Evolutionary conservation across 2,888 invertebrate genomes (phyloP), one percentile per base, ranked within the genome.

Genomic region (Drosophila putrida): DNA sequence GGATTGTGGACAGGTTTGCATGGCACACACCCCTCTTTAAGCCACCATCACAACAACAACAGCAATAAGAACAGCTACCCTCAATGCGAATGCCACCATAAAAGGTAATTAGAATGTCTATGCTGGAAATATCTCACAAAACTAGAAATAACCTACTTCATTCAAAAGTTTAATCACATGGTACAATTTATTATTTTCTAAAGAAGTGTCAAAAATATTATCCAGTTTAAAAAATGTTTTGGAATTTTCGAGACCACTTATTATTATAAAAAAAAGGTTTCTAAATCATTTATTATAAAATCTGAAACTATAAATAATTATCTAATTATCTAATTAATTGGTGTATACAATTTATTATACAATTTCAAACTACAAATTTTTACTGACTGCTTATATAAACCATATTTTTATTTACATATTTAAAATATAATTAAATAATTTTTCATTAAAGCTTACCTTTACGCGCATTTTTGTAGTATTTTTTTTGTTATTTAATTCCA

Each of bases 11-110:
- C 75, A 74, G 75, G 75, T 78, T 78, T 75, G 27, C 41, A 58
- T 65, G 69, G 75, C 38, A 79, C 79, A 79, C 80, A 67, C 80
- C 79, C 79, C 71, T 77, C 71, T 78, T 77, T 63, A 8, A 43
- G 43, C 36, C 28, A 44, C 0, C 31, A 44, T 41, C 13, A 41
- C 39, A 43, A 47, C 28, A 25, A 60, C 38, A 53, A 41, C 67
- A 13, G 13, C 39, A 43, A 47, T 25, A 25, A 60, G 33, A 53
- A 41, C 67, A 13, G 13, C 8, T 9, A 41, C 39, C 33, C 28
- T 38, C 8, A 53, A 51, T 46, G 41, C n/a, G 25, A 55, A 43
- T 50, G 28, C 15, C 6, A 20, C 35, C 53, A 64, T 39, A 33
- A 44, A 62, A 20, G 39, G 33, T 28, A 39, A 46, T 35, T 38